Conservation (phyloP, 2,113 vertebrate species). For the Erpornis zantholeuca region DNA sequence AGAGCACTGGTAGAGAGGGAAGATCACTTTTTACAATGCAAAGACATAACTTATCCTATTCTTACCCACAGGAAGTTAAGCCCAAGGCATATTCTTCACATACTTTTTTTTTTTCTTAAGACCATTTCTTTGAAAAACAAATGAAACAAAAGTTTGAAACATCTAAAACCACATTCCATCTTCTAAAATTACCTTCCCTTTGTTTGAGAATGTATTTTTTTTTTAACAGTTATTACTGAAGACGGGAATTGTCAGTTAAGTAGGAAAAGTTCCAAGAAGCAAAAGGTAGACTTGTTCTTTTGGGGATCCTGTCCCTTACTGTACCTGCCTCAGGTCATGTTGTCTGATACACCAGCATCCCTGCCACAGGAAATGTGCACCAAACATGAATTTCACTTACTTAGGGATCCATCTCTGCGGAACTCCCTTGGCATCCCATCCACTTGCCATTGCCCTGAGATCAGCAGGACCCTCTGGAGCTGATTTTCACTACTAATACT, state of each 20-base stretch:
- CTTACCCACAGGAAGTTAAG: not conserved
- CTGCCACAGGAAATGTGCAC: not conserved
- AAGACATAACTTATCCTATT: constrained; percentile 13
- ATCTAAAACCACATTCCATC: not conserved
- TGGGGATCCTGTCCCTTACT: not conserved
- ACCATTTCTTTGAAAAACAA: not conserved
- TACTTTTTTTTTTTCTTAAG: not conserved
- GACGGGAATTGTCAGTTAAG: not conserved
- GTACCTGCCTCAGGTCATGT: not conserved
- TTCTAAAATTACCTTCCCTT: not conserved
- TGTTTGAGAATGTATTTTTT: not conserved
- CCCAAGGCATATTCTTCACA: not conserved
- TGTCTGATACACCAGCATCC: not conserved
- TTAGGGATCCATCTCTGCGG: not conserved
- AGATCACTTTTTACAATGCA: constrained; percentile 15
- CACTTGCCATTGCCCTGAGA: not conserved
- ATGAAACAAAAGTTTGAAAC: not conserved
- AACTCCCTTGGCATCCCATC: not conserved
- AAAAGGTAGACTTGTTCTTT: not conserved
- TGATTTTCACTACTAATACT: not conserved
- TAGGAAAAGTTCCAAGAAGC: not conserved
- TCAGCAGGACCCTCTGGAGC: not conserved
- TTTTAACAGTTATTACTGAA: not conserved
- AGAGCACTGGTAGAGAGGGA: not conserved
- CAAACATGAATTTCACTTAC: not conserved